Conservation (phyloP, 92 coral and sea anemone genomes). For the Palythoa grandiflora region DNA sequence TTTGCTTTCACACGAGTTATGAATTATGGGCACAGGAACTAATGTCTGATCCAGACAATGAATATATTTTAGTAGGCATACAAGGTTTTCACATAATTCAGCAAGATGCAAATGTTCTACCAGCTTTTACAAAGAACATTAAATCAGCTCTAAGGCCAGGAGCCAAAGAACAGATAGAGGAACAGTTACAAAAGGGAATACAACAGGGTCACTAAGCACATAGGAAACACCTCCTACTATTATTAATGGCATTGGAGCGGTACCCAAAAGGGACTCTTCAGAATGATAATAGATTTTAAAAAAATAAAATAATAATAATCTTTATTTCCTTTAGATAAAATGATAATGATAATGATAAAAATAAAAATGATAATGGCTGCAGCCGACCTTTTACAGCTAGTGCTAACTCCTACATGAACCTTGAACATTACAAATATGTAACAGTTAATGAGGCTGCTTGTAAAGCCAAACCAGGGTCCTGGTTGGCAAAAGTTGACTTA, state of each 20-base stretch:
- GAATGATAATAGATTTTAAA: too few species aligned
- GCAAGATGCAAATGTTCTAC: too few species aligned
- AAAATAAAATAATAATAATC: too few species aligned
- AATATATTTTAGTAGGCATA: too few species aligned
- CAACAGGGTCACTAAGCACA: constrained; percentile 34
- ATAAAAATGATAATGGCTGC: constrained; percentile 44
- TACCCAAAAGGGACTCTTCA: constrained; percentile 48
- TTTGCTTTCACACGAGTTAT: too few species aligned
- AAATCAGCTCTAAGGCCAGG: constrained; percentile 34
- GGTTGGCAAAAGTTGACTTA: constrained; percentile 29
- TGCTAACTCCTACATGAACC: constrained; percentile 44
- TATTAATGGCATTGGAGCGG: constrained; percentile 47
- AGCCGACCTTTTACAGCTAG: constrained; percentile 30
- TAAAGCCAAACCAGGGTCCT: too few species aligned
- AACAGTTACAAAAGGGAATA: constrained; percentile 43
- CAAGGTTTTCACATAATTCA: too few species aligned
- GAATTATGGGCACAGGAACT: too few species aligned
- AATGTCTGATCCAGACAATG: too few species aligned
- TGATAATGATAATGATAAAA: too few species aligned
- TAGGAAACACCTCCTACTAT: constrained; percentile 31
- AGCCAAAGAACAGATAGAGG: constrained; percentile 50
- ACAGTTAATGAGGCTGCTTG: constrained; percentile 51
- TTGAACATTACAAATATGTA: constrained; percentile 50
- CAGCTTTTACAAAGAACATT: constrained; percentile 15
- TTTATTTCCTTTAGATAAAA: too few species aligned